Evolutionary conservation across 1,140 invertebrate species (phyloP), one percentile per base, ranked within the genome.

Genomic region (Aphelinus atriplicis): DNA sequence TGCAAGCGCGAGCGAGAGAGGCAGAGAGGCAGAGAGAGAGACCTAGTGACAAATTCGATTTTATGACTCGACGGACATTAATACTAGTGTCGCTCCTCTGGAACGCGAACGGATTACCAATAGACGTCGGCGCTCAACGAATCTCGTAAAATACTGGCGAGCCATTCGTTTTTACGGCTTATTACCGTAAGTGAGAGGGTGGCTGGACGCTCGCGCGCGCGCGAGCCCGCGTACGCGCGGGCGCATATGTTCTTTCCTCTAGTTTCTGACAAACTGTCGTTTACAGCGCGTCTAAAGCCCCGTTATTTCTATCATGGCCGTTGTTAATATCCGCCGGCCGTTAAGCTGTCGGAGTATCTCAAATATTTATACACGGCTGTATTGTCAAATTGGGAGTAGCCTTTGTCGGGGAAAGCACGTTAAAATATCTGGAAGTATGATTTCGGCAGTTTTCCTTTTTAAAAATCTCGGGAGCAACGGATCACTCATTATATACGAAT

Each of bases 11-110:
- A 71, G 43, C 45, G 26, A 26, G 26, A 26, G 26, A 26, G 26
- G 26, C 26, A 26, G 26, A 26, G 26, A 26, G 26, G 26, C 26
- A 47, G 10, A 45, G 67, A 45, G 70, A 10, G 58, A 50, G 10
- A 46, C 26, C 43, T n/a, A 26, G 48, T 66, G 67, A 71, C 62
- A 69, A 48, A 69, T 74, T 62, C 76, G 45, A 71, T 66, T 77
- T 77, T 77, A 73, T 74, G 71, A 63, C 69, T 48, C 42, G 69
- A 6, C 51, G 69, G 60, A 71, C 60, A 63, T 55, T 71, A 4
- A 9, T 4, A 63, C 51, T 63, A 71, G 53, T 55, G 58, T 55
- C 69, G 50, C 58, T 51, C 50, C 1, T 26, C 26, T 5, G 50
- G 53, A 65, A 42, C 63, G 47, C 46, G 6, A 69, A 51, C 47